These are phyloP conservation scores for Tetheella fluctuosa DNA, from an alignment of 2,888 invertebrate genomes.

Conservation along the genomic window DNA sequence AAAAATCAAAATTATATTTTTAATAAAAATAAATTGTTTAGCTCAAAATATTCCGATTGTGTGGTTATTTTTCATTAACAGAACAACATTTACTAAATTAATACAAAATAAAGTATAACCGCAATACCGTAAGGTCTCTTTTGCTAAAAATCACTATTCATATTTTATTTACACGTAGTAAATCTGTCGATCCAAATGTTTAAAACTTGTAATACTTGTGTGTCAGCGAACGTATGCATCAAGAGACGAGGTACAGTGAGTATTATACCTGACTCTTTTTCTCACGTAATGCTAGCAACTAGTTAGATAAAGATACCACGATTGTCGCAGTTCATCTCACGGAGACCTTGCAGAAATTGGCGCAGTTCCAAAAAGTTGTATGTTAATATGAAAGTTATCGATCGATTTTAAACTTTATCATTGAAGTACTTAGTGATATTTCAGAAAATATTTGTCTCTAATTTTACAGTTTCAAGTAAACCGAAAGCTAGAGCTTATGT, in stretches of 20 bases:
- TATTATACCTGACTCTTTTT: slow-evolving; percentile 56
- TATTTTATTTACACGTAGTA: background rate
- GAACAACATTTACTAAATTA: background rate
- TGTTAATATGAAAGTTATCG: slow-evolving; percentile 26
- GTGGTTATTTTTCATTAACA: background rate
- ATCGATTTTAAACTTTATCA: slow-evolving; percentile 42
- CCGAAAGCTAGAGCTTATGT: slow-evolving; percentile 53
- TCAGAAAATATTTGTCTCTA: slow-evolving; percentile 59
- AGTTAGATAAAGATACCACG: slow-evolving; percentile 46
- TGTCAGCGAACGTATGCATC: slow-evolving; percentile 73
- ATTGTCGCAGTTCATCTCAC: slow-evolving; percentile 54
- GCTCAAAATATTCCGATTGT: background rate
- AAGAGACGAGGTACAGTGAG: slow-evolving; percentile 43
- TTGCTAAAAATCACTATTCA: background rate
- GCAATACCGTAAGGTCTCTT: background rate
- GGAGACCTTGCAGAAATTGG: slow-evolving; percentile 55
- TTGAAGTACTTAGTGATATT: slow-evolving; percentile 24
- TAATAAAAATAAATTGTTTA: background rate
- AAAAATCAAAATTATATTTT: background rate
- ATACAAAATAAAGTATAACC: background rate
- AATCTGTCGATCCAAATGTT: slow-evolving; percentile 48
- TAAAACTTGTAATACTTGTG: slow-evolving; percentile 67
- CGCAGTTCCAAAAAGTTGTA: slow-evolving; percentile 47
- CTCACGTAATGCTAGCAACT: slow-evolving; percentile 24
- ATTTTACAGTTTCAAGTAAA: slow-evolving; percentile 52